A percentile compares a stretch with the other conserved stretches of the same genome.
Conservation (phyloP, 2,113 vertebrate genomes). For the Helogale parvula region DNA sequence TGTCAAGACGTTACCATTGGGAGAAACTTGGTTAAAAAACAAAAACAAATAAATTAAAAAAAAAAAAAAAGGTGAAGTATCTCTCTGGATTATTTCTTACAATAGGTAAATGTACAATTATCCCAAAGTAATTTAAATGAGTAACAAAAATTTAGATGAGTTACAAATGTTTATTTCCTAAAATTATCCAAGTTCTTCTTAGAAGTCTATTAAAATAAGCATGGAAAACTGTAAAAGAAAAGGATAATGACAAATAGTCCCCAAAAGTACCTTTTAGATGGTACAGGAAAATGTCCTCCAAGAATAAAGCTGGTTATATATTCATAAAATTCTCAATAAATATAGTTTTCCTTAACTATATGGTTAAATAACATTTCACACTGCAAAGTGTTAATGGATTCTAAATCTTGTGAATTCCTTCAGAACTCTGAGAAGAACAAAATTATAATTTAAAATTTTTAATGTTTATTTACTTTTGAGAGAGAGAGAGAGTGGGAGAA, state of each 20-base stretch:
- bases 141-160: not conserved
- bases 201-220: not conserved
- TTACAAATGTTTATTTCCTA: not conserved
- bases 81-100: not conserved
- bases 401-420: slow-evolving; percentile 25
- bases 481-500: no score
- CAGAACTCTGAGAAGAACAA: not conserved
- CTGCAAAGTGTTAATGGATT: not conserved
- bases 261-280: not conserved
- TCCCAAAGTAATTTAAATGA: not conserved
- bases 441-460: not conserved
- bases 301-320: not conserved
- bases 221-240: not conserved
- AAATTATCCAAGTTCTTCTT: not conserved
- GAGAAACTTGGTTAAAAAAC: not conserved
- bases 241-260: not conserved
- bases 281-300: not conserved
- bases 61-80: not conserved
- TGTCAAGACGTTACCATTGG: not conserved
- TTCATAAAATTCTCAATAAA: not conserved
- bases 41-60: no score
- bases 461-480: not conserved
- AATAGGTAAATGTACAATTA: not conserved
- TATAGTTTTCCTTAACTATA: not conserved
- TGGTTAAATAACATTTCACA: not conserved